phyloP scores from a whole-genome alignment of 2,113 vertebrate species.

The Leptocoma aspasia region DNA sequence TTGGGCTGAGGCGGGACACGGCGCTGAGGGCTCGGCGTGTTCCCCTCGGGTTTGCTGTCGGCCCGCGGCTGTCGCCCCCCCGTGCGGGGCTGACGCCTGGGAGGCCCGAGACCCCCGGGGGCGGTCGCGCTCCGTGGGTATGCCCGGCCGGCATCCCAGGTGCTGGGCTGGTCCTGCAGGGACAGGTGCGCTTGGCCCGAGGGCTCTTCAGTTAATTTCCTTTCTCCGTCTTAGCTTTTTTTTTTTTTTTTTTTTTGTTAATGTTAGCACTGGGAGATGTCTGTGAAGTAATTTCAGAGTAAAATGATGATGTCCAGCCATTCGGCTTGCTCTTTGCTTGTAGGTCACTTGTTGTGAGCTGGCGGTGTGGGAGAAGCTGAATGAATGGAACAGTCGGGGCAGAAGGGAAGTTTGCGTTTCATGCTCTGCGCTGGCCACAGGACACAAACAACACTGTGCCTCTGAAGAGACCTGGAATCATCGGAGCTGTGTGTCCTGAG shows the following conservation, averaged over 20 bases:
- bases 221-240: accelerated
- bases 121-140: not conserved
- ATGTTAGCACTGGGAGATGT: not conserved
- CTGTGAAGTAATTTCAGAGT: not conserved
- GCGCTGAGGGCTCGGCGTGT: not conserved
- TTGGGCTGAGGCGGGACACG: too few species aligned
- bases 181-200: not conserved
- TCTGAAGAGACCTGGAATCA: not conserved
- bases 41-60: not conserved
- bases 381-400: conserved; percentile 14
- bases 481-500: not conserved
- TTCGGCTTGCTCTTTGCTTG: not conserved
- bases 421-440: not conserved
- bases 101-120: not conserved
- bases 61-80: not conserved
- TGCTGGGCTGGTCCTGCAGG: not conserved
- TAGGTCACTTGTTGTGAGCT: not conserved
- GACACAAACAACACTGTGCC: not conserved
- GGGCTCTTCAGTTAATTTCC: not conserved
- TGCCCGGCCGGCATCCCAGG: not conserved
- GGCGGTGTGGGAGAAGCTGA: not conserved
- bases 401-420: not conserved
- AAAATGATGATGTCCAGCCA: accelerated
- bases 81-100: not conserved
- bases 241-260: not conserved